Percentiles rank a stretch among this genome's conserved stretches.
These are phyloP conservation scores for Poecilus cupreus DNA, from an alignment of 2,888 invertebrate genomes.

Conservation along the genomic window DNA sequence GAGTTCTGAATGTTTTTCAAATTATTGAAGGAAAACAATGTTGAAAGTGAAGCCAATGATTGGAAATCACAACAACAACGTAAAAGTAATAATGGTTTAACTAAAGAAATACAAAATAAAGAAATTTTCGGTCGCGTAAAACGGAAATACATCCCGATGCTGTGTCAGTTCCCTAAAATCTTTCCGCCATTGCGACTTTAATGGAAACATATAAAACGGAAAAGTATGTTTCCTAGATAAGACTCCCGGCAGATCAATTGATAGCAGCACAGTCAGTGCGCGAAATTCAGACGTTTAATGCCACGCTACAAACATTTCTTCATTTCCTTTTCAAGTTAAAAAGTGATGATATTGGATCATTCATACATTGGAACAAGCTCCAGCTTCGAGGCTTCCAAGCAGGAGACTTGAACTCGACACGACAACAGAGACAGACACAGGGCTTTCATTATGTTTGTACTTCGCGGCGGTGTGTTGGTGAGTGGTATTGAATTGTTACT, in stretches of 20 bases:
- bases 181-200: slow-evolving; percentile 69
- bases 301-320: slow-evolving; percentile 69
- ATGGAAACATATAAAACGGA: slow-evolving; percentile 71
- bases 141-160: slow-evolving; percentile 58
- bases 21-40: too few species aligned
- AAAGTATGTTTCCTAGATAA: slow-evolving; percentile 71
- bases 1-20: too few species aligned
- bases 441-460: background rate
- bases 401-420: background rate
- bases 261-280: slow-evolving; percentile 66
- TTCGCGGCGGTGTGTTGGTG: too few species aligned
- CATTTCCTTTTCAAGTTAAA: slow-evolving; percentile 69
- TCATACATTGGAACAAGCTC: background rate
- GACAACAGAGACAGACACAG: background rate
- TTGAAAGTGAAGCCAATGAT: background rate
- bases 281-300: slow-evolving; percentile 69
- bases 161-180: slow-evolving; percentile 63
- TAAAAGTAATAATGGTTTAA: slow-evolving; percentile 13
- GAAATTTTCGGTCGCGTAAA: slow-evolving; percentile 53
- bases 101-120: slow-evolving; percentile 22
- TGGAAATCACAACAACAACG: background rate
- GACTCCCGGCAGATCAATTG: slow-evolving; percentile 71
- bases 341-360: slow-evolving; percentile 60
- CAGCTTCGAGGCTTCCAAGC: background rate
- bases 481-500: background rate